Conservation (phyloP, 1,140 invertebrate species). For the Homalodisca vitripennis region DNA sequence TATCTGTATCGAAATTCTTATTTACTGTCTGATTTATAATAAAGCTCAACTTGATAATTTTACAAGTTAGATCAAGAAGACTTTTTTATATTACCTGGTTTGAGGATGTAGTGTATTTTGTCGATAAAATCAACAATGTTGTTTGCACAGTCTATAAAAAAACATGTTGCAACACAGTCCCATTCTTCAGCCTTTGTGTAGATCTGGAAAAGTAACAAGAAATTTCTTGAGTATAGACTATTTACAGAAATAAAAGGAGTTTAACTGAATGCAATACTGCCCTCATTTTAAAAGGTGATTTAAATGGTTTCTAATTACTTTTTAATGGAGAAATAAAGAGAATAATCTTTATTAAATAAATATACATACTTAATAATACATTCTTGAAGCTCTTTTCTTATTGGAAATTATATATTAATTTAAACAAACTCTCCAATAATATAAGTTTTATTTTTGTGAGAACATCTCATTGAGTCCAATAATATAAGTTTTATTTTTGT, state of each 20-base stretch:
- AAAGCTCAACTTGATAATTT: too few relatives aligned
- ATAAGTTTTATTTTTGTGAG: too few relatives aligned
- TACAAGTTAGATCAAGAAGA: too few relatives aligned
- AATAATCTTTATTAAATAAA: too few relatives aligned
- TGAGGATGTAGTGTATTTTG: constrained; percentile 88
- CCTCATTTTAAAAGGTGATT: neutral
- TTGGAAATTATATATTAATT: too few relatives aligned
- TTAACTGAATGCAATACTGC: constrained; percentile 11
- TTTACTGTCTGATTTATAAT: too few relatives aligned
- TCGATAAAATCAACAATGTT: constrained; percentile 96
- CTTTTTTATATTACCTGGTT: constrained; percentile 63
- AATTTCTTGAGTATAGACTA: constrained; percentile 40
- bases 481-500: too few relatives aligned
- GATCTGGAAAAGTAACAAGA: constrained; percentile 54
- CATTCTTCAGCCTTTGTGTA: constrained; percentile 75
- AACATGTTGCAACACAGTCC: constrained; percentile 94
- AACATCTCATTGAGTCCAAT: too few relatives aligned
- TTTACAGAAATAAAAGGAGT: constrained; percentile 18
- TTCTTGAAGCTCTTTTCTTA: too few relatives aligned
- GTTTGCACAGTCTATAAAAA: constrained; percentile 97
- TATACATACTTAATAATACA: too few relatives aligned
- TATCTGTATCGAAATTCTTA: too few relatives aligned
- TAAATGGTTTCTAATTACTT: constrained; percentile 29
- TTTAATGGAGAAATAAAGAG: constrained; percentile 8
- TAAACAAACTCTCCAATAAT: too few relatives aligned